Conservation (phyloP, 2,797 vertebrate genomes). For the Acanthurus tractus region DNA sequence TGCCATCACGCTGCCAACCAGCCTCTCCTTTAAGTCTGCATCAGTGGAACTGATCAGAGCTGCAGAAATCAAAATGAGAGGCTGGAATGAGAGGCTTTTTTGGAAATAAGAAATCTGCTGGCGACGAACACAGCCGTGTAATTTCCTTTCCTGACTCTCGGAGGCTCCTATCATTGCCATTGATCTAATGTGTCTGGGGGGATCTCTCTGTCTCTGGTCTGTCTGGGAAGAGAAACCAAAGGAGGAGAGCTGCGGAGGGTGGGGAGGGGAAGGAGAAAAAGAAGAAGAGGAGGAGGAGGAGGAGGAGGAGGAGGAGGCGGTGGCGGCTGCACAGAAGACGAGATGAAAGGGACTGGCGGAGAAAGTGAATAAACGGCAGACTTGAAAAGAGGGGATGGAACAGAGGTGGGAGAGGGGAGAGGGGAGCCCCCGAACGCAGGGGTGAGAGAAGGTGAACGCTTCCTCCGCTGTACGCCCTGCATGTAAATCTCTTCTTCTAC, state of each 20-base stretch:
- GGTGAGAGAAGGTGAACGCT: slow-evolving; percentile 3
- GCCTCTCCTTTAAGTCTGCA: slow-evolving; percentile 59
- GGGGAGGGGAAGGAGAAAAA: background rate
- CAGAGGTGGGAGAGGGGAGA: slow-evolving; percentile 1
- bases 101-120: slow-evolving; percentile 66
- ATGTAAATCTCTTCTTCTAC: slow-evolving; percentile 28
- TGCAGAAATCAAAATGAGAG: slow-evolving; percentile 72
- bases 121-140: slow-evolving; percentile 61
- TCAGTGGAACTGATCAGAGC: slow-evolving; percentile 71
- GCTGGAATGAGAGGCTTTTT: slow-evolving; percentile 49
- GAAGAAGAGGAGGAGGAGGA: slow-evolving; percentile 1
- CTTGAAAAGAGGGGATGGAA: slow-evolving; percentile 21
- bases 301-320: slow-evolving; percentile 3
- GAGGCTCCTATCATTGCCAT: slow-evolving; percentile 75
- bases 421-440: background rate
- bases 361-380: slow-evolving; percentile 43
- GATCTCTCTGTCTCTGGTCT: slow-evolving; percentile 59
- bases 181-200: slow-evolving; percentile 74
- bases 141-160: slow-evolving; percentile 76
- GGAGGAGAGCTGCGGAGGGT: slow-evolving; percentile 32
- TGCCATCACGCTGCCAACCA: slow-evolving; percentile 27
- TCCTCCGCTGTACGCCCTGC: background rate
- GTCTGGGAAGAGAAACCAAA: slow-evolving; percentile 72
- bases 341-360: slow-evolving; percentile 54
- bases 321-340: background rate